phyloP scores from a whole-genome alignment of 2,113 vertebrate genomes.

The Myotis lucifugus region DNA sequence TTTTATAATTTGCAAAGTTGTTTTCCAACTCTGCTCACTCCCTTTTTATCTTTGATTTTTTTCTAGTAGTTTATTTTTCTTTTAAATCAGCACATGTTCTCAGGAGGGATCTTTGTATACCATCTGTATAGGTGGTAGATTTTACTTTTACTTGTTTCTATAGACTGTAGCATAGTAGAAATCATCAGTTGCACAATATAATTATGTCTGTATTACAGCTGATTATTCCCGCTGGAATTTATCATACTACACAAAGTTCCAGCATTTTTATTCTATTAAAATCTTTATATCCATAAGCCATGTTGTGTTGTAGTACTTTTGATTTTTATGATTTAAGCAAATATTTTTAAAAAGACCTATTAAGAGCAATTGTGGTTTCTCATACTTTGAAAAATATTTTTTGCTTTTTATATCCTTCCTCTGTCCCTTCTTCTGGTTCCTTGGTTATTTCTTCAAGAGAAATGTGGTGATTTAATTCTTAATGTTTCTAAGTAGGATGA shows the following conservation, averaged over 20 bases:
- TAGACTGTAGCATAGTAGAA: background rate
- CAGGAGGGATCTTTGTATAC: background rate
- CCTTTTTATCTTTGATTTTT: background rate
- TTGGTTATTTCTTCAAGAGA: background rate
- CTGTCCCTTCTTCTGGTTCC: background rate
- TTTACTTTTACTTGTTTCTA: constrained; percentile 31
- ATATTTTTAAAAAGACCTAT: background rate
- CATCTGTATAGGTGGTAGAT: background rate
- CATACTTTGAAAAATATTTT: constrained; percentile 41
- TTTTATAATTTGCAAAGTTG: constrained; percentile 26
- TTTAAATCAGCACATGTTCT: background rate
- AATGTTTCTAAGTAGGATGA: constrained; percentile 39
- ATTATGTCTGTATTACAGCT: background rate
- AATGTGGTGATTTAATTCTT: constrained; percentile 35
- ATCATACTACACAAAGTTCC: background rate
- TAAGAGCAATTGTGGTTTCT: constrained; percentile 18
- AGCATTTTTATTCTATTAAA: constrained; percentile 15
- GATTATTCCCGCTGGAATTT: background rate
- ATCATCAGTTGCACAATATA: background rate
- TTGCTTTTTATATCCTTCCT: constrained; percentile 15
- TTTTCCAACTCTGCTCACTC: background rate
- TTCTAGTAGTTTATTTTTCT: background rate
- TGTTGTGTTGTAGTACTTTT: constrained; percentile 26
- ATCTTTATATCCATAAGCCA: constrained; percentile 38
- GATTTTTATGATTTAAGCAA: constrained; percentile 49